These are phyloP conservation scores for Chaunax sp. DNA, from an alignment of 2,797 vertebrate genomes.

Conservation along the genomic window DNA sequence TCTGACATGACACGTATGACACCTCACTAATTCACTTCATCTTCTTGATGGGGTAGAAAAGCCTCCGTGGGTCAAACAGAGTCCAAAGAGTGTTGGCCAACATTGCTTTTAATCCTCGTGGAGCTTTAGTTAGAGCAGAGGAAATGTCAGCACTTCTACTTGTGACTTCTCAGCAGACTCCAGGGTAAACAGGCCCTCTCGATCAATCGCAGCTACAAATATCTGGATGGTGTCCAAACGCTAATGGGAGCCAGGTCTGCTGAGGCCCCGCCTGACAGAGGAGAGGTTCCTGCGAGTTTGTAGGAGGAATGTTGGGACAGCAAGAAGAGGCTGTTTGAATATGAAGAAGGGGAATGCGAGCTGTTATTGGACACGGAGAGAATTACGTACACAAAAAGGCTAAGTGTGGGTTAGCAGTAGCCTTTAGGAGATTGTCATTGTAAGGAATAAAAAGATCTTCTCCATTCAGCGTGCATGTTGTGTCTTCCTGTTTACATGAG, in stretches of 20 bases:
- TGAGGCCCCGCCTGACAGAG: background rate
- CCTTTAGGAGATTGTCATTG: background rate
- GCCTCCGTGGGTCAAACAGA: slow-evolving; percentile 5
- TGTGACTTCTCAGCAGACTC: slow-evolving; percentile 15
- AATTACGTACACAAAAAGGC: slow-evolving; percentile 19
- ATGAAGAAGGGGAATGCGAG: slow-evolving; percentile 27
- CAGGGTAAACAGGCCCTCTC: slow-evolving; percentile 22
- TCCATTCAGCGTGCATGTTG: background rate
- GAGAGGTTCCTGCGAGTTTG: slow-evolving; percentile 22
- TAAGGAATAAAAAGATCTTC: slow-evolving; percentile 3
- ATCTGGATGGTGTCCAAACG: slow-evolving; percentile 47
- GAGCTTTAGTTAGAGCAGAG: slow-evolving; percentile 8
- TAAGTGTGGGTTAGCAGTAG: slow-evolving; percentile 9
- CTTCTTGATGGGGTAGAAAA: slow-evolving; percentile 11
- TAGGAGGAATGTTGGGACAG: slow-evolving; percentile 44
- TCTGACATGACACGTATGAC: background rate
- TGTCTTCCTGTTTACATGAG: slow-evolving; percentile 29
- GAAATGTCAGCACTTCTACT: slow-evolving; percentile 36
- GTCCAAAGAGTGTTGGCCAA: slow-evolving; percentile 7
- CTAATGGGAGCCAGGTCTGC: slow-evolving; percentile 56
- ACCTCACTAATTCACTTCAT: slow-evolving; percentile 1
- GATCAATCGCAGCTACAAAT: slow-evolving; percentile 54
- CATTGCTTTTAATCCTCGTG: slow-evolving; percentile 17
- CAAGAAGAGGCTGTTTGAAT: slow-evolving; percentile 21
- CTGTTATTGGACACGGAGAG: slow-evolving; percentile 37